phyloP scores from a whole-genome alignment of 2,113 vertebrate species.

The Actinemys pallida region DNA sequence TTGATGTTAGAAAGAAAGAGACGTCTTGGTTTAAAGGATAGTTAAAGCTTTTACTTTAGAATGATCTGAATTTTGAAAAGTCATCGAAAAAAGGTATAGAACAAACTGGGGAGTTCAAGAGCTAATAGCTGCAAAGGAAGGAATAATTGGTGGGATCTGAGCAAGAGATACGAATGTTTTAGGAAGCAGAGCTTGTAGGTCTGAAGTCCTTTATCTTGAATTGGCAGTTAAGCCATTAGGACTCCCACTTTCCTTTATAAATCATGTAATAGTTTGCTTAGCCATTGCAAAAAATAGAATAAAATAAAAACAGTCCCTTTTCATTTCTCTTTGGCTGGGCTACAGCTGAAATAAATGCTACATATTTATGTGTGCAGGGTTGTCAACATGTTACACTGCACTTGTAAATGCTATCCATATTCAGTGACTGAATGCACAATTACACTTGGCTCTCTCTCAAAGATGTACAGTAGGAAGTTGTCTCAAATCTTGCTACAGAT shows the following conservation, averaged over 20 bases:
- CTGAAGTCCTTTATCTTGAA: constrained; percentile 36
- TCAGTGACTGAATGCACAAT: constrained; percentile 62
- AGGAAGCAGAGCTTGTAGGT: constrained; percentile 19
- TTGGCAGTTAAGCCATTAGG: constrained; percentile 29
- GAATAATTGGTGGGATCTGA: constrained; percentile 50
- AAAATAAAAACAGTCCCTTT: constrained; percentile 27
- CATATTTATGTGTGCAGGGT: constrained; percentile 62
- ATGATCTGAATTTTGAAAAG: constrained; percentile 74
- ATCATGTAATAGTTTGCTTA: constrained; percentile 10
- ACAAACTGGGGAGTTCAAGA: constrained; percentile 55
- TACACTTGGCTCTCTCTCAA: constrained; percentile 58
- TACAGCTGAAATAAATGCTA: constrained; percentile 56
- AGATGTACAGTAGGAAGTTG: constrained; percentile 46
- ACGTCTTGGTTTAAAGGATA: constrained; percentile 18
- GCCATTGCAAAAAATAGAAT: background rate
- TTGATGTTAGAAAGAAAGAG: constrained; percentile 68
- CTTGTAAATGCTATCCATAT: constrained; percentile 54
- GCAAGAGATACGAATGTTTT: constrained; percentile 38
- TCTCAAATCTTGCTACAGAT: constrained; percentile 60
- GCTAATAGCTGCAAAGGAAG: constrained; percentile 17
- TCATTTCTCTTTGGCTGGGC: constrained; percentile 32
- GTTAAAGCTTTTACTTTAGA: constrained; percentile 60
- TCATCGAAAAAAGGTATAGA: constrained; percentile 44
- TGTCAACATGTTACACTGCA: constrained; percentile 57
- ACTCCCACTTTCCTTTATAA: constrained; percentile 9